Evolutionary conservation across 2,113 vertebrate species (phyloP).

Genomic region (Sander vitreus): DNA sequence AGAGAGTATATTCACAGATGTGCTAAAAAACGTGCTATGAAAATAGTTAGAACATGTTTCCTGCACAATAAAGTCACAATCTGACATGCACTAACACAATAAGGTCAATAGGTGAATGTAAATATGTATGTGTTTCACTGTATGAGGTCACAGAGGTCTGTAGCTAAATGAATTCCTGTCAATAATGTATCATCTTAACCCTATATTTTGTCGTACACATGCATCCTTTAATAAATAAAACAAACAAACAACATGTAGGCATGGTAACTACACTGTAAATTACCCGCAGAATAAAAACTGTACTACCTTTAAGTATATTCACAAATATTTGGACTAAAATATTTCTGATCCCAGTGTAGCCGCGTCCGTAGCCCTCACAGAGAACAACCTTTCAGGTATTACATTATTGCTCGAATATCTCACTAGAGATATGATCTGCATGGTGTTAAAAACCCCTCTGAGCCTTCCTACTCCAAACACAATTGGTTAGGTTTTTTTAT

Average conservation of each 20-base stretch:
- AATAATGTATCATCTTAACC: constrained; percentile 58
- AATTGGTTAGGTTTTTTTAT: constrained; percentile 71
- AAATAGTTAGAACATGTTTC: neutral
- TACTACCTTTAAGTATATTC: constrained; percentile 4
- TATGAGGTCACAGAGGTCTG: constrained; percentile 15
- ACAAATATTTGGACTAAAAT: constrained; percentile 1
- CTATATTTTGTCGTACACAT: constrained; percentile 25
- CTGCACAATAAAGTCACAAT: neutral
- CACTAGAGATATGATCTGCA: constrained; percentile 61
- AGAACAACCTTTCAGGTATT: constrained; percentile 58
- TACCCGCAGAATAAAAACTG: constrained; percentile 17
- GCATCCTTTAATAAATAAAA: constrained; percentile 53
- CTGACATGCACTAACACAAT: neutral
- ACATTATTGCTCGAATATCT: constrained; percentile 56
- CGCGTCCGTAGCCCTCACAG: neutral
- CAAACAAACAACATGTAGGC: constrained; percentile 35
- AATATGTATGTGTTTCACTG: constrained; percentile 11
- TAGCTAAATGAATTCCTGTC: constrained; percentile 29
- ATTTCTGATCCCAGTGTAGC: neutral
- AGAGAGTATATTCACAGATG: neutral
- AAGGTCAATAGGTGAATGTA: constrained; percentile 6
- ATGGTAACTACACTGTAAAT: constrained; percentile 28
- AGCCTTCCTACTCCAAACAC: constrained; percentile 74
- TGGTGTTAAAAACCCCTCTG: constrained; percentile 49
- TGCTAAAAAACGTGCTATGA: neutral